A percentile compares a stretch with the other conserved stretches of the same genome.
Evolutionary conservation across 2,797 vertebrate species (phyloP).

Genomic region (Sphenodon punctatus): DNA sequence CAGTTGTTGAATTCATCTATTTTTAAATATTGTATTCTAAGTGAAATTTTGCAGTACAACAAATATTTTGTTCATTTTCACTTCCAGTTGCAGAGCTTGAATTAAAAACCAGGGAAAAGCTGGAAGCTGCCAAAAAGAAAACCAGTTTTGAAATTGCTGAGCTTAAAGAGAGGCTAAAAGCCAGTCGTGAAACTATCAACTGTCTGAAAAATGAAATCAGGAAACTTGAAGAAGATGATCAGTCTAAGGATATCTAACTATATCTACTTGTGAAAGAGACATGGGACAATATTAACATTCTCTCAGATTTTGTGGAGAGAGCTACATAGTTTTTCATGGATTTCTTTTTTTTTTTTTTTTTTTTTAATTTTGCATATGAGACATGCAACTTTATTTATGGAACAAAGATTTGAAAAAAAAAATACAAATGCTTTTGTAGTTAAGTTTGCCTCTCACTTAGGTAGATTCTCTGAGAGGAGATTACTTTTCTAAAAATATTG

Average conservation of each 20-base stretch:
- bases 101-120: slow-evolving; percentile 92
- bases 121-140: slow-evolving; percentile 94
- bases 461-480: slow-evolving; percentile 5
- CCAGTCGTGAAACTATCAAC: slow-evolving; percentile 97
- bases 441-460: slow-evolving; percentile 26
- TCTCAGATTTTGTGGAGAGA: slow-evolving; percentile 3
- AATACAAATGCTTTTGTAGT: slow-evolving; percentile 31
- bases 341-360: too few species aligned
- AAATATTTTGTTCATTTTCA: neutral
- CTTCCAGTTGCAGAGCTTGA: slow-evolving; percentile 90
- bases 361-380: neutral
- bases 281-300: neutral
- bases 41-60: neutral
- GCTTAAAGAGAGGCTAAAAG: slow-evolving; percentile 96
- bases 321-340: neutral
- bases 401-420: slow-evolving; percentile 19
- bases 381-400: neutral
- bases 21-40: neutral
- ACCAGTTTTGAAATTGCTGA: slow-evolving; percentile 97
- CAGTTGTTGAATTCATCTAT: neutral
- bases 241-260: slow-evolving; percentile 88
- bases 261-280: neutral
- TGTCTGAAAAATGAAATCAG: slow-evolving; percentile 94
- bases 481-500: neutral
- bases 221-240: slow-evolving; percentile 95